Percentiles rank a stretch among this genome's conserved stretches.
Evolutionary conservation across 1,140 invertebrate species (phyloP).

Genomic region (Drosophila sechellia): DNA sequence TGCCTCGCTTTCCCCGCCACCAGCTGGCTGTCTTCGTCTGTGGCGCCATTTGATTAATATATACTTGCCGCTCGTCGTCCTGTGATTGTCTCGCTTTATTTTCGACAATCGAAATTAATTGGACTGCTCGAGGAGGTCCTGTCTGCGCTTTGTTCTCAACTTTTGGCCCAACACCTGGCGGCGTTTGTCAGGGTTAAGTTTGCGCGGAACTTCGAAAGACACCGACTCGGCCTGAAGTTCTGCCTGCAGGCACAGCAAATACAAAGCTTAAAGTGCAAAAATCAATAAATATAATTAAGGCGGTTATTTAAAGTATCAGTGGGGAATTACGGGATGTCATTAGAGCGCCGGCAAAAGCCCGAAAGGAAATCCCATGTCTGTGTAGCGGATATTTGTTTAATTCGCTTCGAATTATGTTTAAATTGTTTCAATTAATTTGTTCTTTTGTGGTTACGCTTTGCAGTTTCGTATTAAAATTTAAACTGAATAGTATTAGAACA

Average conservation of each 20-base stretch:
- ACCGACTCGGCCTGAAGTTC: neutral
- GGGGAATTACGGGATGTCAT: slow-evolving; percentile 31
- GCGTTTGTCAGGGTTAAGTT: slow-evolving; percentile 26
- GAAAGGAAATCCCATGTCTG: neutral
- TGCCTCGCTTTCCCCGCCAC: neutral
- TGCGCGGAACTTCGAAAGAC: slow-evolving; percentile 21
- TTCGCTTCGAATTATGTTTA: slow-evolving; percentile 24
- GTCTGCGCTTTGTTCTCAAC: slow-evolving; percentile 33
- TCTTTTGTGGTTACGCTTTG: slow-evolving; percentile 2
- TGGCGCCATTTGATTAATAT: slow-evolving; percentile 71
- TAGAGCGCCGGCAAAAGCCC: neutral
- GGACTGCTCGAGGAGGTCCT: slow-evolving; percentile 42
- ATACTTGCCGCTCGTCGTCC: slow-evolving; percentile 23
- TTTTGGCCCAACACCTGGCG: slow-evolving; percentile 46
- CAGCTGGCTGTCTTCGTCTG: slow-evolving; percentile 16
- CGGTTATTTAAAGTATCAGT: slow-evolving; percentile 43
- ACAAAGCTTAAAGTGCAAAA: slow-evolving; percentile 50
- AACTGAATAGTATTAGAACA: no score
- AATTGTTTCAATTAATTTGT: slow-evolving; percentile 32
- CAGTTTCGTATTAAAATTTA: neutral
- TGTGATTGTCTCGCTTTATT: slow-evolving; percentile 52
- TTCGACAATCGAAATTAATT: slow-evolving; percentile 72
- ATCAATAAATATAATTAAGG: slow-evolving; percentile 58
- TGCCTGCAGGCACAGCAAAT: slow-evolving; percentile 21
- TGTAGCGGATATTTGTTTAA: slow-evolving; percentile 28